A percentile compares a stretch with the other conserved stretches of the same genome.
phyloP scores from a whole-genome alignment of 2,888 invertebrate genomes.

The Sarcophaga caerulescens region DNA sequence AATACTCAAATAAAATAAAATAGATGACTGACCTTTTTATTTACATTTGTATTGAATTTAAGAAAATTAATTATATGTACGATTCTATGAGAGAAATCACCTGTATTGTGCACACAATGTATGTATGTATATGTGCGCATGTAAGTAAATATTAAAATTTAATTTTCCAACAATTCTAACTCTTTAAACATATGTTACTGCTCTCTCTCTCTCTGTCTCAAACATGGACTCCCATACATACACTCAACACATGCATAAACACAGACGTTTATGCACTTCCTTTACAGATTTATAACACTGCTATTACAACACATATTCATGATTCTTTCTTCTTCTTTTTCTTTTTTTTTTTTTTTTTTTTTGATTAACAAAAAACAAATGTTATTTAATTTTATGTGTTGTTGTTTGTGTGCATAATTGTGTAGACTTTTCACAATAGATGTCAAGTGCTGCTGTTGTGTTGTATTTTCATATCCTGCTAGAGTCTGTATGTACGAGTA shows the following conservation, averaged over 20 bases:
- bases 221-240: background rate
- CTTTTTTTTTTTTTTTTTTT: background rate
- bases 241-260: too few relatives aligned
- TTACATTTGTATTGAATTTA: background rate
- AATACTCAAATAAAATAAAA: too few relatives aligned
- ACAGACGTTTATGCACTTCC: background rate
- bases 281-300: background rate
- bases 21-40: background rate
- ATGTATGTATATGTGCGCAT: too few relatives aligned
- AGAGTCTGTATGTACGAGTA: background rate
- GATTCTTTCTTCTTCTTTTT: background rate
- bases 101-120: background rate
- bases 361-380: slow-evolving; percentile 3
- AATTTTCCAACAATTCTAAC: too few relatives aligned
- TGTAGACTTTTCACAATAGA: slow-evolving; percentile 50
- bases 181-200: too few relatives aligned
- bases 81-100: background rate
- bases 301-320: slow-evolving; percentile 20
- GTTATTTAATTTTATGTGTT: slow-evolving; percentile 36
- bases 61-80: background rate
- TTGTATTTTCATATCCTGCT: slow-evolving; percentile 37
- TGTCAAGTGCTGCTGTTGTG: slow-evolving; percentile 57
- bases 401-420: background rate
- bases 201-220: too few relatives aligned
- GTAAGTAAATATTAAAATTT: too few relatives aligned